Conservation (phyloP, 2,797 vertebrate species). For the Peromyscus attwateri region DNA sequence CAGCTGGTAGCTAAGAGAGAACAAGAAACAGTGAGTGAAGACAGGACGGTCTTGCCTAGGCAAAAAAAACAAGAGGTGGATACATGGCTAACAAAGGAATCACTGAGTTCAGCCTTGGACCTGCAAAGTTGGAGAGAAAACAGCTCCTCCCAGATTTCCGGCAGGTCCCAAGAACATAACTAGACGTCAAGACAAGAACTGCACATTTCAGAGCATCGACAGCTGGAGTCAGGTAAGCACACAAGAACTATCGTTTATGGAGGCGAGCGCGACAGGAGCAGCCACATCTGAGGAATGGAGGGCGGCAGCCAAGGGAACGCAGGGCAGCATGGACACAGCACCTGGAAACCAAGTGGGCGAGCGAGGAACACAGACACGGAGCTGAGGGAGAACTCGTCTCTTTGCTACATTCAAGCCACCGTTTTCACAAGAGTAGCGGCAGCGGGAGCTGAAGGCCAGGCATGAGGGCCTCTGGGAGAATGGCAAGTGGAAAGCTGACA, state of each 20-base stretch:
- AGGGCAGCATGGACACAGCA: background rate
- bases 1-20: background rate
- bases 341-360: background rate
- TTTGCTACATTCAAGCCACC: background rate
- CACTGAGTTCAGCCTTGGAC: background rate
- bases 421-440: background rate
- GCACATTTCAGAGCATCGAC: background rate
- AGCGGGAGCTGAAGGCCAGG: background rate
- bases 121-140: background rate
- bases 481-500: background rate
- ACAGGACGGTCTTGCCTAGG: background rate
- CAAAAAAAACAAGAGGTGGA: background rate
- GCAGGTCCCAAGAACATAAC: background rate
- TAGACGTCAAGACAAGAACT: background rate
- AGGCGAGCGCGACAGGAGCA: background rate
- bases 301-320: background rate
- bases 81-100: background rate
- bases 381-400: background rate
- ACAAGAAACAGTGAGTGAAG: background rate
- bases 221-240: too few species aligned
- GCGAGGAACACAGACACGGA: background rate
- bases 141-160: background rate
- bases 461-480: background rate
- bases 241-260: background rate
- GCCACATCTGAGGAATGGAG: background rate